Evolutionary conservation across 2,797 vertebrate species (phyloP).

Genomic region (Pogonophryne albipinna): DNA sequence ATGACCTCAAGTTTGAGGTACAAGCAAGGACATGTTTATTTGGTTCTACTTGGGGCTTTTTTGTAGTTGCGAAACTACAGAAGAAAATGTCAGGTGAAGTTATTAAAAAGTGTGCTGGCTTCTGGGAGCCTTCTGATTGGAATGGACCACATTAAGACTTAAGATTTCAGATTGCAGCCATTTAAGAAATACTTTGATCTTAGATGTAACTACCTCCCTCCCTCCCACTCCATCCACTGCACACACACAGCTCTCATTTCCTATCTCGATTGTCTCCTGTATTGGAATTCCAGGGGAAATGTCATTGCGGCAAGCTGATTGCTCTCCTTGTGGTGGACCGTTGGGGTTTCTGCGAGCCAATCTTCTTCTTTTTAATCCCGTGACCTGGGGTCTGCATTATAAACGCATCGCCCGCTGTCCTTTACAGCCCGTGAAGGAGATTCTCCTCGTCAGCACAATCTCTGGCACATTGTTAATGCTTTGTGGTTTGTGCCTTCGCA

Average conservation of each 20-base stretch:
- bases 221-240: not conserved
- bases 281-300: conserved; percentile 49
- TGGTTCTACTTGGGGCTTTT: too few species aligned
- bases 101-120: too few species aligned
- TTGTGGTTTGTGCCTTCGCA: conserved; percentile 52
- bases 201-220: not conserved
- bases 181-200: not conserved
- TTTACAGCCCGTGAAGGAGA: conserved; percentile 64
- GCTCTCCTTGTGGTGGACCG: conserved; percentile 40
- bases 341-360: conserved; percentile 46
- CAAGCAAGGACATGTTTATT: too few species aligned
- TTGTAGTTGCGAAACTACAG: too few species aligned
- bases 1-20: too few species aligned
- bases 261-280: conserved; percentile 14
- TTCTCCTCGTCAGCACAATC: conserved; percentile 67
- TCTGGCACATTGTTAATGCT: conserved; percentile 58
- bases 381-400: conserved; percentile 45
- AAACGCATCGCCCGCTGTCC: conserved; percentile 45
- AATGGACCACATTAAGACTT: not conserved
- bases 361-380: conserved; percentile 59
- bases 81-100: too few species aligned
- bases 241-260: not conserved
- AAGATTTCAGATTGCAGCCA: not conserved
- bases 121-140: too few species aligned
- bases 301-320: conserved; percentile 51